Evolutionary conservation across 2,797 vertebrate species (phyloP), one percentile per base, ranked within the genome.

Genomic region (Rhyacichthys aspro): DNA sequence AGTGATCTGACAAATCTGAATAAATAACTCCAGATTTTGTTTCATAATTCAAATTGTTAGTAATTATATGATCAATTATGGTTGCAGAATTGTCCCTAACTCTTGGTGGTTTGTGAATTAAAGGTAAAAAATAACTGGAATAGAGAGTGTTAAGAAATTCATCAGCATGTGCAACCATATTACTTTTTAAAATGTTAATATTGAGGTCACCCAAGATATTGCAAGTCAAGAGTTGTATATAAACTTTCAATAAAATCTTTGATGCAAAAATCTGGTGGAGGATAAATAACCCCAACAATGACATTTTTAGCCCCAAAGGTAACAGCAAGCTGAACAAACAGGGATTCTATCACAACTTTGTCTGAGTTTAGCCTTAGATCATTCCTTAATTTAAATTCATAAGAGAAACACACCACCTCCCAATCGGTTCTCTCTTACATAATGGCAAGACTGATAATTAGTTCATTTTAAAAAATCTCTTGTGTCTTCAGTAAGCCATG

Each of bases 171-270:
- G 43, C 8, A 18, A 9, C 43, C 17, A 19, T 45, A 9, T 45
- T 45, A 19, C 9, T 19, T 45, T 45, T 45, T 19, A 18, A 9
- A 45, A 45, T 18, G 16, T 45, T 19, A 1, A 45, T 45, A 19
- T 45, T 45, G 16, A 45, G 18, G 18, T 45, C 43, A 2, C 43
- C 43, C 2, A 45, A 45, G 17, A 45, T 45, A 9, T 19, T 18
- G 16, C 43, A 43, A 17, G 42, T 45, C 43, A 45, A 45, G 43
- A 19, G 43, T 17, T 18, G 9, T 45, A 17, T 16, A 45, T 18
- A 45, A 19, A 45, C 43, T 45, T 45, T 45, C 16, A 45, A 9
- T 45, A 18, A 45, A 45, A 45, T 45, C 5, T 17, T 44, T 44
- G 15, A 44, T 45, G 18, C 43, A 16, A 45, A 19, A 45, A 45